phyloP scores from a whole-genome alignment of 1,140 invertebrate genomes.

The Melitaea cinxia region DNA sequence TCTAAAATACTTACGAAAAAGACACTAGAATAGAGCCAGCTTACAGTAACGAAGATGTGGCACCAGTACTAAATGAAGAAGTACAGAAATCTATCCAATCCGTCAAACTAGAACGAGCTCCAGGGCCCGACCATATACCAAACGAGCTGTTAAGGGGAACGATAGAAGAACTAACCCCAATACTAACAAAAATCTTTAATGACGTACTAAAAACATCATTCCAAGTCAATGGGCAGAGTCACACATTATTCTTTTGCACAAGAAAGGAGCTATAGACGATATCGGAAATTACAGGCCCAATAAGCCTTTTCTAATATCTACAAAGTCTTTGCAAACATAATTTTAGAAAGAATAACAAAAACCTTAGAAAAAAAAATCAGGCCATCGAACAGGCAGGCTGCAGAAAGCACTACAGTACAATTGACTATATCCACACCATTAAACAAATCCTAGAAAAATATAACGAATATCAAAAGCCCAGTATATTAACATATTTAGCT shows the following conservation, averaged over 20 bases:
- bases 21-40: too few species aligned
- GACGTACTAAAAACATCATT: background rate
- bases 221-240: too few species aligned
- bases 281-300: too few species aligned
- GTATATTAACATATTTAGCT: too few species aligned
- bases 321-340: background rate
- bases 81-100: too few species aligned
- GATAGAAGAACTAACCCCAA: slow-evolving; percentile 24
- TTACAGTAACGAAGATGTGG: too few species aligned
- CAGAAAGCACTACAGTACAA: background rate
- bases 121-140: slow-evolving; percentile 33
- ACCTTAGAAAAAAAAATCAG: background rate
- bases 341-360: background rate
- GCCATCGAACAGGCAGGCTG: too few species aligned
- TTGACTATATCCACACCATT: slow-evolving; percentile 14
- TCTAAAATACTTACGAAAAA: too few species aligned
- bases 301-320: background rate
- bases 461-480: slow-evolving; percentile 1
- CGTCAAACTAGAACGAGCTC: slow-evolving; percentile 28
- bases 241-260: too few species aligned
- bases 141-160: slow-evolving; percentile 33
- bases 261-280: too few species aligned
- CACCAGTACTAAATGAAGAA: too few species aligned
- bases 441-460: slow-evolving; percentile 16
- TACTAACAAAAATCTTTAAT: slow-evolving; percentile 28